phyloP scores from a whole-genome alignment of 53 echinoderm and acorn worm species.

The Glandiceps talaboti region DNA sequence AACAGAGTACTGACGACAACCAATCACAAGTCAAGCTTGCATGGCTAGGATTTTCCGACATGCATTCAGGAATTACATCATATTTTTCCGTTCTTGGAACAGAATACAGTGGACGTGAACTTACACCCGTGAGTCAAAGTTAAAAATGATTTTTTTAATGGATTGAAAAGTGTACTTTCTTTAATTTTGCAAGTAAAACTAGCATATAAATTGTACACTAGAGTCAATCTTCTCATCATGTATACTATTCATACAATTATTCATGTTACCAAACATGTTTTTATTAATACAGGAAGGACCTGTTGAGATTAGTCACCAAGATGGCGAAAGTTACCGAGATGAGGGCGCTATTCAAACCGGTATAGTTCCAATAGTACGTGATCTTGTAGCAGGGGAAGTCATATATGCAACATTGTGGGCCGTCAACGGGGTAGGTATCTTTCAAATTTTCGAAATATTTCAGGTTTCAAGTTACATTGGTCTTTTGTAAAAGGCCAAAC shows the following conservation, averaged over 20 bases:
- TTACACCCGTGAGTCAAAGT: neutral
- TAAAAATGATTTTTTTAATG: no score
- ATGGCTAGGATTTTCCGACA: conserved; percentile 26
- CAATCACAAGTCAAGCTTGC: conserved; percentile 19
- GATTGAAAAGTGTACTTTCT: no score
- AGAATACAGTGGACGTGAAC: neutral
- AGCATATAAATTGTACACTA: no score
- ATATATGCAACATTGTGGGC: conserved; percentile 30
- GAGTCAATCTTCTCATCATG: no score
- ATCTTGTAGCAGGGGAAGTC: conserved; percentile 8
- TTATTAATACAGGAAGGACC: conserved; percentile 16
- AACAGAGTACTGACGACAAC: conserved; percentile 1
- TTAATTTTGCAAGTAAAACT: no score
- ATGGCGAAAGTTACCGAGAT: conserved; percentile 10
- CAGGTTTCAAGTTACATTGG: no score
- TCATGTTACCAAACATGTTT: no score
- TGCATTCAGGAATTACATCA: conserved; percentile 28
- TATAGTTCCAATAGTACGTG: conserved; percentile 13
- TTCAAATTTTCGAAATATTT: no score
- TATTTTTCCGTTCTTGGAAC: conserved; percentile 24
- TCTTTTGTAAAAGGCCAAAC: no score
- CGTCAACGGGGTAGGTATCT: conserved; percentile 33
- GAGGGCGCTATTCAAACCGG: conserved; percentile 21
- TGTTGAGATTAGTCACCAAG: conserved; percentile 11
- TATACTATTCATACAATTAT: no score